A percentile compares a stretch with the other conserved stretches of the same genome.
These are phyloP conservation scores for Cettia cetti DNA, from an alignment of 2,113 vertebrate genomes.

Conservation along the genomic window DNA sequence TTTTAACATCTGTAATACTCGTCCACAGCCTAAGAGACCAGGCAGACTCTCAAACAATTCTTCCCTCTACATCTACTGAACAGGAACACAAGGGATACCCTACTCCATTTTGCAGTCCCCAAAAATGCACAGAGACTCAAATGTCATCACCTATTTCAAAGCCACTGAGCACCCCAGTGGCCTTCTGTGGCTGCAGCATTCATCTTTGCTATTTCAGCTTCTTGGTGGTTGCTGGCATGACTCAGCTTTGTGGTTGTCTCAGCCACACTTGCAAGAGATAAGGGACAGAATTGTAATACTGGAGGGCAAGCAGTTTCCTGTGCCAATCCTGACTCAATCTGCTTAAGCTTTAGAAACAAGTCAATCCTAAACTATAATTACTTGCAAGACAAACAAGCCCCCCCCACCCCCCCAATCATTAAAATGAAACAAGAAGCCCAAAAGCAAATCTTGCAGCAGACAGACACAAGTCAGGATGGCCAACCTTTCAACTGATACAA, in stretches of 20 bases:
- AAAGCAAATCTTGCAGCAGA: neutral
- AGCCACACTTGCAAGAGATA: slow-evolving; percentile 6
- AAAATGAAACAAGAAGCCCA: neutral
- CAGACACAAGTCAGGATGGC: neutral
- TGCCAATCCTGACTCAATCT: neutral
- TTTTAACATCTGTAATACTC: neutral
- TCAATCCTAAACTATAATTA: neutral
- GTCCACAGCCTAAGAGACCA: neutral
- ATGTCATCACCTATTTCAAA: neutral
- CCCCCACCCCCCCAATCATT: neutral
- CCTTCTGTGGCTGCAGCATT: neutral
- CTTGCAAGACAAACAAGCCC: neutral
- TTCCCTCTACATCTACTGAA: neutral
- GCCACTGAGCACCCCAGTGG: neutral
- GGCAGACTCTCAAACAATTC: neutral
- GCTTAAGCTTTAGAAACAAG: neutral
- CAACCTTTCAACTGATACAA: neutral
- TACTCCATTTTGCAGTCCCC: neutral
- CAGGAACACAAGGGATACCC: neutral
- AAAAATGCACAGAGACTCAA: neutral
- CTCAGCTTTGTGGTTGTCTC: slow-evolving; percentile 28
- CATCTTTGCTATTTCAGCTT: neutral
- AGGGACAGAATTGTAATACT: neutral
- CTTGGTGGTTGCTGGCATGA: neutral
- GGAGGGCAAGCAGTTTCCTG: neutral